Conservation (phyloP, 2,113 vertebrate species). For the Rhynchopsitta pachyrhyncha region DNA sequence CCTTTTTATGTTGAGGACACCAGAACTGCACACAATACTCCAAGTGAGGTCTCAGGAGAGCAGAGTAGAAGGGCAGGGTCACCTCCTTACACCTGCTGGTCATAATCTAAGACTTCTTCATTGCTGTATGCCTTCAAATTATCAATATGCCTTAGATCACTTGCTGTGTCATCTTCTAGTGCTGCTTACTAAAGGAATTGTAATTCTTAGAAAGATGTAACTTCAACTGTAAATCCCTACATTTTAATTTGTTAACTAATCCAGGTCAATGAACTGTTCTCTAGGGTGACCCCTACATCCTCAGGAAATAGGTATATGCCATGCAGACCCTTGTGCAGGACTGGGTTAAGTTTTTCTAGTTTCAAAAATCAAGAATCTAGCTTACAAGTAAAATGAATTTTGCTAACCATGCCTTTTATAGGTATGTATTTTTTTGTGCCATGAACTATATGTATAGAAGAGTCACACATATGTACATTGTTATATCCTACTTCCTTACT, state of each 20-base stretch:
- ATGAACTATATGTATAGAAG: neutral
- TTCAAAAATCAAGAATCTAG: neutral
- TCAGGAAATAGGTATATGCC: neutral
- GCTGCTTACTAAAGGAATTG: neutral
- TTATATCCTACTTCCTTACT: neutral
- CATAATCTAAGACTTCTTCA: neutral
- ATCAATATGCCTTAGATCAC: neutral
- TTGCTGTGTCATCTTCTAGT: neutral
- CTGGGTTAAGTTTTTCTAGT: neutral
- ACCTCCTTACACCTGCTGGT: neutral
- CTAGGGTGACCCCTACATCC: neutral
- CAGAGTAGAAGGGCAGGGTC: neutral
- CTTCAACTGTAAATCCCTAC: neutral
- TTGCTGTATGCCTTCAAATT: neutral
- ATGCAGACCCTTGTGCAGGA: neutral
- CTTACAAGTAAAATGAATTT: neutral
- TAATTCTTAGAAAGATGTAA: neutral
- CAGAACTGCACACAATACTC: neutral
- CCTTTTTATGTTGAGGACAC: neutral
- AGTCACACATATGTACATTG: neutral
- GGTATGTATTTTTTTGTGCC: neutral
- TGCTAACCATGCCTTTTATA: neutral
- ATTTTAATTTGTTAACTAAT: neutral
- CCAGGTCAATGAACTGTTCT: neutral
- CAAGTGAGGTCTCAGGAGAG: neutral